Evolutionary conservation across 2,113 vertebrate species (phyloP).

Genomic region (Galemys pyrenaicus): DNA sequence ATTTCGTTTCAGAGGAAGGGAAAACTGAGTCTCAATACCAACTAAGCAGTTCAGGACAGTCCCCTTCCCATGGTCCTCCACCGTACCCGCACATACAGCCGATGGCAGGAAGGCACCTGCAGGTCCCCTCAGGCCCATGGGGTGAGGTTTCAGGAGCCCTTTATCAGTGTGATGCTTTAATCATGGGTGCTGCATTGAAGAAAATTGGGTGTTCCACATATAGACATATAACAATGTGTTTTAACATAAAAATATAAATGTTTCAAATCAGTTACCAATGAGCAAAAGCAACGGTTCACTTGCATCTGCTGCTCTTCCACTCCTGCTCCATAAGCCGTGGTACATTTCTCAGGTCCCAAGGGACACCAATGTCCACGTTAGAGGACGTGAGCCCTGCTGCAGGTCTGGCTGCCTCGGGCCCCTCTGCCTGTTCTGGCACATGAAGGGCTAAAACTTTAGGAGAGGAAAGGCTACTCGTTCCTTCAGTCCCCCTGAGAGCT

Average conservation of each 20-base stretch:
- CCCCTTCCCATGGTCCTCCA: neutral
- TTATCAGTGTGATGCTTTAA: neutral
- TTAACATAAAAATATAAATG: neutral
- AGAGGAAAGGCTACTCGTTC: neutral
- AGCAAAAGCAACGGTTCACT: neutral
- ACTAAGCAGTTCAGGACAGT: slow-evolving; percentile 2
- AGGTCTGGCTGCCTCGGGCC: neutral
- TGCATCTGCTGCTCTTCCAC: neutral
- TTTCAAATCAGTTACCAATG: neutral
- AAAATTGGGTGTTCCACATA: neutral
- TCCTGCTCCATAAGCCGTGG: neutral
- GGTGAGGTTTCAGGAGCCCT: neutral
- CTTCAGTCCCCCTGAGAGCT: neutral
- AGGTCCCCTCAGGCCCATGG: neutral
- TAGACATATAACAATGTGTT: neutral
- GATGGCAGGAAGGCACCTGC: neutral
- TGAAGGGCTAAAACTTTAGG: neutral
- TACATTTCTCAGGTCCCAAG: neutral
- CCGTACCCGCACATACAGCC: neutral
- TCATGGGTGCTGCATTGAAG: neutral
- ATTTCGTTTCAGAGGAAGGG: slow-evolving; percentile 19
- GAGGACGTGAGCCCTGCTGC: neutral
- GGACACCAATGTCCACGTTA: neutral
- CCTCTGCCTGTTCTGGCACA: neutral
- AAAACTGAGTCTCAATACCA: slow-evolving; percentile 20